These are phyloP conservation scores for Spinus pinus DNA, from an alignment of 2,797 vertebrate genomes.

Conservation along the genomic window DNA sequence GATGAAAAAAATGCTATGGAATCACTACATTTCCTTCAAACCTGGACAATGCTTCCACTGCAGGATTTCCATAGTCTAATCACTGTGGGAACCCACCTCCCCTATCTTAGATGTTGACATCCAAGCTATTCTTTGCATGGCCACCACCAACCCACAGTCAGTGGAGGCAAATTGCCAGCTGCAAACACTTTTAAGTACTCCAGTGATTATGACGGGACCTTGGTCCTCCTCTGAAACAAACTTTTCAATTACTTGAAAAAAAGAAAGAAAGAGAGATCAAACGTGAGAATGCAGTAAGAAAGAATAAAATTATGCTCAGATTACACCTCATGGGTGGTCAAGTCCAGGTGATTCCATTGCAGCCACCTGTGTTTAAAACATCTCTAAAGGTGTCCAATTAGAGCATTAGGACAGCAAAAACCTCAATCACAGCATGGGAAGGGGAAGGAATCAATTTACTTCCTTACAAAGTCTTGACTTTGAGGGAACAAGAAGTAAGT, in stretches of 20 bases:
- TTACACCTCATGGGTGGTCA: neutral
- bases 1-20: neutral
- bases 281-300: neutral
- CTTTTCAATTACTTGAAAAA: neutral
- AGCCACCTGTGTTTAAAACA: neutral
- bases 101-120: neutral
- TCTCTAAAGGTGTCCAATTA: neutral
- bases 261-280: neutral
- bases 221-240: neutral
- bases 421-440: accelerated
- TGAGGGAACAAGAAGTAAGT: neutral
- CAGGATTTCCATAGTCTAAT: neutral
- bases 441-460: neutral
- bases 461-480: neutral
- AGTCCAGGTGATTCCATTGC: neutral
- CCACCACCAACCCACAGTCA: neutral
- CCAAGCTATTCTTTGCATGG: neutral
- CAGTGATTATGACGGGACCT: neutral
- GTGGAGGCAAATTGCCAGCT: neutral
- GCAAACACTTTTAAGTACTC: neutral
- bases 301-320: neutral
- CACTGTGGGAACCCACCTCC: neutral
- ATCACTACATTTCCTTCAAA: neutral
- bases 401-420: neutral
- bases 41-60: neutral